Percentiles rank a stretch among this genome's conserved stretches.
Evolutionary conservation across 2,113 vertebrate genomes (phyloP).

Genomic region (Mustela nigripes): DNA sequence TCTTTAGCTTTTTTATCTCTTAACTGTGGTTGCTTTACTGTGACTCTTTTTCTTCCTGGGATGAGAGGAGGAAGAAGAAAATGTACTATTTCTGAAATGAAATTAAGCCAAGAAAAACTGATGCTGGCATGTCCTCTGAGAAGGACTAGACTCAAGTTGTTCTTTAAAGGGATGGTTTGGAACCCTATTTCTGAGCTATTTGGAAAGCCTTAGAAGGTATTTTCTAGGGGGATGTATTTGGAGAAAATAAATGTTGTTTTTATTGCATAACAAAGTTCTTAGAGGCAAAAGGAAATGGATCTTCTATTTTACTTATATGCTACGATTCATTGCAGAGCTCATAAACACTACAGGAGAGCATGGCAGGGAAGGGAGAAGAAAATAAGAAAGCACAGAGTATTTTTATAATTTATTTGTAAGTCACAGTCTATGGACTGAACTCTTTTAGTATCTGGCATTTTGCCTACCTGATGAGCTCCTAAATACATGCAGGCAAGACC

Average conservation of each 20-base stretch:
- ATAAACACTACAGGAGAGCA: neutral
- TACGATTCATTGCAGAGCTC: neutral
- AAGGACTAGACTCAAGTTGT: neutral
- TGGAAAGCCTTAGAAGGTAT: slow-evolving; percentile 34
- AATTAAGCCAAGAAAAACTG: slow-evolving; percentile 56
- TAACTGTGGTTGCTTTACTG: neutral
- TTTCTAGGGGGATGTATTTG: slow-evolving; percentile 6
- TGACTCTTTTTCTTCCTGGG: neutral
- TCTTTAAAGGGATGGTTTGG: slow-evolving; percentile 38
- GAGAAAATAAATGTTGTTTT: slow-evolving; percentile 41
- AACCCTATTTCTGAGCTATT: neutral
- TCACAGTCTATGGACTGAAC: neutral
- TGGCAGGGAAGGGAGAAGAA: neutral
- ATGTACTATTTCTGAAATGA: slow-evolving; percentile 23
- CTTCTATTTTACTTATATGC: slow-evolving; percentile 40
- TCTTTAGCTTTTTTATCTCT: neutral
- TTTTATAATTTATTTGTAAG: neutral
- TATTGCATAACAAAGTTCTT: slow-evolving; percentile 21
- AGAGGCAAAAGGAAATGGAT: neutral
- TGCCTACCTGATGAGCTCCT: neutral
- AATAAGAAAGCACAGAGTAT: neutral
- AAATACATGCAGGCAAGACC: neutral
- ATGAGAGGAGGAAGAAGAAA: neutral
- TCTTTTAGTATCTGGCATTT: neutral
- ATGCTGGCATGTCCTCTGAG: slow-evolving; percentile 35